Evolutionary conservation across 2,113 vertebrate species (phyloP), one percentile per base, ranked within the genome.

Genomic region (Typhlomys cinereus): DNA sequence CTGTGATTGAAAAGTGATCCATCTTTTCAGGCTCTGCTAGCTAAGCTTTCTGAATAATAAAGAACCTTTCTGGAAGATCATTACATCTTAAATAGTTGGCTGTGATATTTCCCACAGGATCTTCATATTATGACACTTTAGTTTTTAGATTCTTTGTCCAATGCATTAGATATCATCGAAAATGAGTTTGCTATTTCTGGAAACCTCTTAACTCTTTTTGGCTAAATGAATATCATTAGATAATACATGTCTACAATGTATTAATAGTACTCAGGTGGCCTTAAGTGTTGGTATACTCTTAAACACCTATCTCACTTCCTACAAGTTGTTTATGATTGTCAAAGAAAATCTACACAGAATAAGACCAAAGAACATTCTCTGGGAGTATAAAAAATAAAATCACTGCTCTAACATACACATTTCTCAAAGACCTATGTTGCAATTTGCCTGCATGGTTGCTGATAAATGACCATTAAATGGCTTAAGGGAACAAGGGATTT

Each of bases 141-240:
- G 34, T 78, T 85, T 71, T 54, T 59, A 46, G 25, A 85, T 93
- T 39, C 41, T 90, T 94, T 41, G 8, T 27, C 34, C 29, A 88
- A 71, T 89, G 50, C 31, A 75, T 89, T 90, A 71, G 46, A 50
- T 83, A 50, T 21, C 79, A 29, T 81, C 18, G 29, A 75, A 48
- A 87, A 95, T 69, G 44, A 87, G 48, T 74, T 73, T 73, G 17
- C 46, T 85, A 66, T 88, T 89, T 92, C 44, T 44, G n/a, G 89
- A 94, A 93, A 93, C 13, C 81, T 76, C 62, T 92, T 76, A 74
- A 85, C 17, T 93, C 69, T 89, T 91, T 89, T 74, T 74, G 73
- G 21, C 29, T 90, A 91, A 90, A 89, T 90, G 79, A 93, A 94
- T 85, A 67, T 15, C 21, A 82, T 82, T 85, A 93, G 73, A 88